phyloP scores from a whole-genome alignment of 2,113 vertebrate genomes.

The Gobius niger region DNA sequence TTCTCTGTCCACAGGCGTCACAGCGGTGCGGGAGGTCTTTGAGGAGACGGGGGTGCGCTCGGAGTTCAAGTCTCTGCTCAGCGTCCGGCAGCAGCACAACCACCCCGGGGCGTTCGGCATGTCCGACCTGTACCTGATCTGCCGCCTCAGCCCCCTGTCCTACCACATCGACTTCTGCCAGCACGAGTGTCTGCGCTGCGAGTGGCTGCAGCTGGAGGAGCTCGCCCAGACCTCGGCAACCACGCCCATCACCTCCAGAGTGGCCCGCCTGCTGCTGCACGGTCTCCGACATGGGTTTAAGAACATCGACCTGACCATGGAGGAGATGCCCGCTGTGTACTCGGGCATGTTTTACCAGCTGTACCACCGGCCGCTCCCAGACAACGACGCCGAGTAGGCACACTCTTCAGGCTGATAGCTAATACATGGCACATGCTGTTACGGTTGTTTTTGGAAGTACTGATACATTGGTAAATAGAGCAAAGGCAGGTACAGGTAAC shows the following conservation, averaged over 20 bases:
- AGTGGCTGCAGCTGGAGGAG: constrained; percentile 85
- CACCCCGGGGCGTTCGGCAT: constrained; percentile 88
- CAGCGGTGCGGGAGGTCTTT: constrained; percentile 91
- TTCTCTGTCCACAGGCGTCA: constrained; percentile 73
- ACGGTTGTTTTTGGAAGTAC: constrained; percentile 11
- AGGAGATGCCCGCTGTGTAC: constrained; percentile 83
- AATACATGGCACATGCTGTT: background rate
- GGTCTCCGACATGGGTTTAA: constrained; percentile 85
- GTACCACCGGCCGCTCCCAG: constrained; percentile 83
- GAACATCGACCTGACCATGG: constrained; percentile 83
- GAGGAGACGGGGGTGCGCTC: constrained; percentile 92
- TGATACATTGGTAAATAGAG: constrained; percentile 14
- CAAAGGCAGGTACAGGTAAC: background rate
- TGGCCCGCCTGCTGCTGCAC: constrained; percentile 83
- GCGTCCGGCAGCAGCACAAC: constrained; percentile 89
- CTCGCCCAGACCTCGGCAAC: constrained; percentile 69
- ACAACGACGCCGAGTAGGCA: background rate
- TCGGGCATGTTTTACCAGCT: constrained; percentile 87
- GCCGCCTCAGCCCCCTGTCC: constrained; percentile 84
- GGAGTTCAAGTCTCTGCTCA: constrained; percentile 89
- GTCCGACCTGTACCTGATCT: constrained; percentile 92
- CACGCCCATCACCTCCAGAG: constrained; percentile 84
- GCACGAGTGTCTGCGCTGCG: constrained; percentile 87
- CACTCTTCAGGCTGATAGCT: background rate
- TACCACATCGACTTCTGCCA: constrained; percentile 86